Evolutionary conservation across 2,113 vertebrate genomes (phyloP), one percentile per base, ranked within the genome.

Genomic region (Leuciscus idus): DNA sequence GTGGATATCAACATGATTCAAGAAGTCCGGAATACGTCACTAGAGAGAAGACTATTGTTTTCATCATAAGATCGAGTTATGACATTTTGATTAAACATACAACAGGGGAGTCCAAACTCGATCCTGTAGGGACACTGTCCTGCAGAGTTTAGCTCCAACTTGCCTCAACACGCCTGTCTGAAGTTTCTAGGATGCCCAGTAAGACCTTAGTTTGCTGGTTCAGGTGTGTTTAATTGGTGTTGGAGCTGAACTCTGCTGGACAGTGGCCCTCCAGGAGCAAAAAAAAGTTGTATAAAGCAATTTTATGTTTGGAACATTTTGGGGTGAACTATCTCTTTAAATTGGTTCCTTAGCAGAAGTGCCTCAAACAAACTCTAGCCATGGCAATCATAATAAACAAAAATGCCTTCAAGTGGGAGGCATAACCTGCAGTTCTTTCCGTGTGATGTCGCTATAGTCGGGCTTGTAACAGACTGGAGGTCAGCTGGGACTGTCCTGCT

Each of bases 401-500:
- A 21, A 19, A 76, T 79, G 39, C 61, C 7, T 64, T 68, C 52
- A 81, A 72, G 39, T 61, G 19, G 50, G 15, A 73, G 50, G n/a
- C 21, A 33, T 84, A 81, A 48, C 57, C 26, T 50, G 57, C 39
- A 52, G 78, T 43, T 39, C 10, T 80, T 66, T 46, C 19, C 19
- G 15, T 46, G 17, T 12, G 13, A 68, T 77, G 68, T 87, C 61
- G 64, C 50, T 66, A 8, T 57, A 57, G 85, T 48, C 11, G 23
- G 33, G 50, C 81, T 83, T 57, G 46, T 52, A 75, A 86, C 82
- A 77, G 46, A 73, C 17, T n/a, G 59, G 83, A 87, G 64, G 78
- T 84, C 85, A 87, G 7, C 13, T 75, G 70, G 62, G 23, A 2
- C 13, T 61, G 64, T 79, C 73, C 57, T 19, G 52, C 23, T 39